Base-by-base conservation (phyloP, 1,140 invertebrate species). In the Cotesia chilonis region DNA sequence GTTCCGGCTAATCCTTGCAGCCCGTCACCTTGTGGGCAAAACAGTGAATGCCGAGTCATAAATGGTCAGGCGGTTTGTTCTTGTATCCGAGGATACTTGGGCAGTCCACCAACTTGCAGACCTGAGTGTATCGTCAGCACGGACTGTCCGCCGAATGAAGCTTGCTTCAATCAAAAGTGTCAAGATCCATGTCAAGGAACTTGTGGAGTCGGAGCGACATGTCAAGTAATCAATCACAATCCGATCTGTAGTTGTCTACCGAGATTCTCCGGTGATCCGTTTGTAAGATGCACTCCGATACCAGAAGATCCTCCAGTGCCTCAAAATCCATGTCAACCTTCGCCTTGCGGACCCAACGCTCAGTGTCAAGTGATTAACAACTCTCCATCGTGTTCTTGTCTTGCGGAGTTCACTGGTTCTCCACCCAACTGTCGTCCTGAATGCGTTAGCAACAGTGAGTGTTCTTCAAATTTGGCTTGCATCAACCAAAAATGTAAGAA, bases 81-180 rank as follows among this genome's bases (percentile, higher is more conserved):
- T 52, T 93, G 92, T 77, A 82, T 91, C 52, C 82, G 80, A 54
- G 89, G 88, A 57, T 93, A 89, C 78, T 84, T 89, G 68, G 92
- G 92, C 52, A 86, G 86, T 68, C 92, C 93, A 61, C 88, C 90
- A n/a, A 82, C 82, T 64, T 92, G 91, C 78, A 85, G 90, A 71
- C 91, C 91, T 12, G 91, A 93, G 83, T 92, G 91, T 82, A 80
- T 86, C 14, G 87, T 89, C n/a, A 92, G 89, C 77, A 89, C 90
- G 4, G 91, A 92, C 83, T 92, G 92, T 85, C 72, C 88, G 4
- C 77, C 84, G 38, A 88, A 89, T 78, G 86, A 89, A 82, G 89
- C 89, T 10, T 94, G 92, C 77, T 86, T 89, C 60, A 91, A 91
- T 74, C 88, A 90, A 66, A 91, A 90, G 82, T 94, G 92, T 82